phyloP scores from a whole-genome alignment of 2,113 vertebrate species.

The Turnix velox region DNA sequence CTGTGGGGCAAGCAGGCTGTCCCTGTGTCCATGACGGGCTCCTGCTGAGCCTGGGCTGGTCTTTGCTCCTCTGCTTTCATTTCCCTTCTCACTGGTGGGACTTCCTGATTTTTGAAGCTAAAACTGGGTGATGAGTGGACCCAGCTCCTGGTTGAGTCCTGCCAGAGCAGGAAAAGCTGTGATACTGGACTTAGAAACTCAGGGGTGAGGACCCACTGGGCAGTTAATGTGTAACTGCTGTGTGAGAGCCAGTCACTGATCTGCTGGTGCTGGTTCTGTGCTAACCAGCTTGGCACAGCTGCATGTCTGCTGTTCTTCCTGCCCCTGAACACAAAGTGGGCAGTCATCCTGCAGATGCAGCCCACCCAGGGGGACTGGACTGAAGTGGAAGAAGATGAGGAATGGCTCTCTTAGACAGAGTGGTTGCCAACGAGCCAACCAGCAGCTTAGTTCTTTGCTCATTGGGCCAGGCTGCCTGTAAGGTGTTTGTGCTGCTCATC shows the following conservation, averaged over 20 bases:
- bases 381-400: not conserved
- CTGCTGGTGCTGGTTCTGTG: not conserved
- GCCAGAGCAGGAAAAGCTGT: not conserved
- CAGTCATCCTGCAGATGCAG: not conserved
- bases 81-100: not conserved
- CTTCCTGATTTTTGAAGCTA: fast-evolving
- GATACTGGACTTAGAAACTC: not conserved
- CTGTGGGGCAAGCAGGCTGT: not conserved
- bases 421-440: not conserved
- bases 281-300: not conserved
- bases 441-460: not conserved
- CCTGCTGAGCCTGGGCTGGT: not conserved
- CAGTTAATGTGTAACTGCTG: not conserved
- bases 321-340: fast-evolving
- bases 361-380: fast-evolving
- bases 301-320: not conserved
- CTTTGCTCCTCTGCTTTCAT: not conserved
- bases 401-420: fast-evolving
- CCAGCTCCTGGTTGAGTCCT: fast-evolving
- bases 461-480: not conserved
- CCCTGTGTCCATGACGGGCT: fast-evolving
- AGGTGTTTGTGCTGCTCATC: not conserved
- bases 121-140: not conserved
- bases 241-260: not conserved
- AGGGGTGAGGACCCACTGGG: not conserved